phyloP scores from a whole-genome alignment of 2,113 vertebrate species.

The Antechinus stuartii region DNA sequence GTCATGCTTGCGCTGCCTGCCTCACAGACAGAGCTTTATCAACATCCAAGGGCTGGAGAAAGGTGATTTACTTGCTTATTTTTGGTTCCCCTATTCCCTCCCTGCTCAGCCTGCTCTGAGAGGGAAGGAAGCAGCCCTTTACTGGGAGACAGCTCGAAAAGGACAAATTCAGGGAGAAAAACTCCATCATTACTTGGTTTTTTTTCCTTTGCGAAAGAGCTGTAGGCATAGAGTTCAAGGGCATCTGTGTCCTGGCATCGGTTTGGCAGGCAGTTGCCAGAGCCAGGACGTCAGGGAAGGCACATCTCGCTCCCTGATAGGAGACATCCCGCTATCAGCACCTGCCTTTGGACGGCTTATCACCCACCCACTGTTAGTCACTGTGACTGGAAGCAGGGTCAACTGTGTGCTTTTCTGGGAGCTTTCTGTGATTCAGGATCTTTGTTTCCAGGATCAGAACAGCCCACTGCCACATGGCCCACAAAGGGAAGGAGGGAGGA shows the following conservation, averaged over 20 bases:
- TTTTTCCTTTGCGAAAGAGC: not conserved
- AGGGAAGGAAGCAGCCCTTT: not conserved
- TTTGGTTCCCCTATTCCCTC: not conserved
- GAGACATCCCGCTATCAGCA: conserved; percentile 9
- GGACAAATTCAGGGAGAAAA: not conserved
- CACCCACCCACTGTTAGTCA: not conserved
- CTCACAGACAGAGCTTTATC: not conserved
- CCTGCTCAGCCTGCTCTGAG: not conserved
- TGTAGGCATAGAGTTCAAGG: not conserved
- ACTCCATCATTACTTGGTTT: not conserved
- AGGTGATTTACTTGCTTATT: not conserved
- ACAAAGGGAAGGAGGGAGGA: not conserved
- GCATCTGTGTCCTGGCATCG: not conserved
- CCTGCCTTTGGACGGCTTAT: not conserved
- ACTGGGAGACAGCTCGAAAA: not conserved
- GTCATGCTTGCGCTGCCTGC: not conserved
- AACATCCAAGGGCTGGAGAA: not conserved
- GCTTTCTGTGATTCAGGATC: not conserved
- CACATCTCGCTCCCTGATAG: not conserved
- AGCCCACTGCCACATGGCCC: not conserved
- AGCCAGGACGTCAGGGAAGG: not conserved
- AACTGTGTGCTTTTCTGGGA: not conserved
- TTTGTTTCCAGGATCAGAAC: not conserved
- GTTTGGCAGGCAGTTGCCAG: not conserved
- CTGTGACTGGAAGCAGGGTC: not conserved